These are phyloP conservation scores for Malurus melanocephalus DNA, from an alignment of 2,113 vertebrate genomes.

Conservation along the genomic window DNA sequence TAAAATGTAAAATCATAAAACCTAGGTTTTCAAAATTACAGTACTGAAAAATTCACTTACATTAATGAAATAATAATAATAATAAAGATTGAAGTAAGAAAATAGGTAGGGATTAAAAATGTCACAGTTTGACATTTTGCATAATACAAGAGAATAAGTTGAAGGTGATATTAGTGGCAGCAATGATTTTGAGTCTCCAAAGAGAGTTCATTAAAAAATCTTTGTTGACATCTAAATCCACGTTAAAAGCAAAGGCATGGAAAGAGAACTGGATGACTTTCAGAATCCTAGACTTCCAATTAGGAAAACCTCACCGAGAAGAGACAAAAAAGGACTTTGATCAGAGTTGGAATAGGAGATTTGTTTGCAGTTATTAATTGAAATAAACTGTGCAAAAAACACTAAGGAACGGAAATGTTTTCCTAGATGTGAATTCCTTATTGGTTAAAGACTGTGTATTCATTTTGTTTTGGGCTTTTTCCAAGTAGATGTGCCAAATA, in stretches of 20 bases:
- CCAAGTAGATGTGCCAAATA: conserved; percentile 35
- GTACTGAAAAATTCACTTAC: neutral
- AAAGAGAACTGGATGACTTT: conserved; percentile 31
- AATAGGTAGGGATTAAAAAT: conserved; percentile 2
- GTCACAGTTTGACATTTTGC: neutral
- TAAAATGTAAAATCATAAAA: neutral
- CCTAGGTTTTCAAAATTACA: neutral
- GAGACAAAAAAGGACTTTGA: conserved; percentile 32
- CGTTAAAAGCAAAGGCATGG: conserved; percentile 12
- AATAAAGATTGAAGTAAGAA: neutral
- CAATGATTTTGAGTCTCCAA: conserved; percentile 32
- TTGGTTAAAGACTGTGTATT: conserved; percentile 9
- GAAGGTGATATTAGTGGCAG: conserved; percentile 13
- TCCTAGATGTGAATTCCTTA: conserved; percentile 34
- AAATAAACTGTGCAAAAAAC: conserved; percentile 38
- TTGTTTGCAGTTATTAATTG: conserved; percentile 37
- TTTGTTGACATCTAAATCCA: conserved; percentile 14
- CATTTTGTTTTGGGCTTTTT: conserved; percentile 2
- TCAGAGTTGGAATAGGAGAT: neutral
- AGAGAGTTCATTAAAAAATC: conserved; percentile 42
- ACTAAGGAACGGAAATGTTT: neutral
- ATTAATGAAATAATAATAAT: neutral
- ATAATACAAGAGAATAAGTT: neutral
- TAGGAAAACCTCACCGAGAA: conserved; percentile 23
- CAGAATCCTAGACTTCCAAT: conserved; percentile 11